Conservation (phyloP, 1,140 invertebrate species). For the Zaprionus vittiger region DNA sequence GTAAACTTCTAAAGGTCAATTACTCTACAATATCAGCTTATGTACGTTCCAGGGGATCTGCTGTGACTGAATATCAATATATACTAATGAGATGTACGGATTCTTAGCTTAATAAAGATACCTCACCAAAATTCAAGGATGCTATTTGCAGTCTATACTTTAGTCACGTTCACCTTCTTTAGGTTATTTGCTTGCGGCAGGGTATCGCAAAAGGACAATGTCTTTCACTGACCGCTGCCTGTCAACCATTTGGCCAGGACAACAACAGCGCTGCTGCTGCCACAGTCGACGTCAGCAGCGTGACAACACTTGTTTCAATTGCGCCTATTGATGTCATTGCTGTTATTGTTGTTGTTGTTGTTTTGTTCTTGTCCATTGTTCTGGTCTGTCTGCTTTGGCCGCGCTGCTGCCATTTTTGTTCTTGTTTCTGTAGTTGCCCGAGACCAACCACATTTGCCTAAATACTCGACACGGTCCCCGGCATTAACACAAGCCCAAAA, state of each 20-base stretch:
- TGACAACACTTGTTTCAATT: constrained; percentile 59
- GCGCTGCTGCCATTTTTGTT: constrained; percentile 6
- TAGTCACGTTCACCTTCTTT: neutral
- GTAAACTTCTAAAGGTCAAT: too few relatives aligned
- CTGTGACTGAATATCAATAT: too few relatives aligned
- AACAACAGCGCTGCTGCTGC: constrained; percentile 7
- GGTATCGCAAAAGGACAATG: constrained; percentile 24
- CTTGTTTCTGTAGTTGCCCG: constrained; percentile 6
- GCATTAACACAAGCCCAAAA: constrained; percentile 16
- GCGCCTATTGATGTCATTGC: constrained; percentile 55
- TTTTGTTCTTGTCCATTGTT: constrained; percentile 30
- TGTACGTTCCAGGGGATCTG: too few relatives aligned
- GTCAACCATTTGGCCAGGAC: constrained; percentile 28
- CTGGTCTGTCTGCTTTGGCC: constrained; percentile 19
- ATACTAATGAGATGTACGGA: too few relatives aligned
- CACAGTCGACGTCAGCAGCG: constrained; percentile 19
- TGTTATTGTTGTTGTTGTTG: constrained; percentile 18
- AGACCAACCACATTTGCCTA: constrained; percentile 39
- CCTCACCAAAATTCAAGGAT: too few relatives aligned
- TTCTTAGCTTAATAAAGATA: too few relatives aligned
- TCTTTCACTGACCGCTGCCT: constrained; percentile 17
- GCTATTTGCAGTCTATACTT: too few relatives aligned
- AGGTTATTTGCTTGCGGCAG: neutral
- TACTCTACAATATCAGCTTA: too few relatives aligned
- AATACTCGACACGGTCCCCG: constrained; percentile 23